phyloP scores from a whole-genome alignment of 2,797 vertebrate genomes.

The Kryptolebias ocellatus region DNA sequence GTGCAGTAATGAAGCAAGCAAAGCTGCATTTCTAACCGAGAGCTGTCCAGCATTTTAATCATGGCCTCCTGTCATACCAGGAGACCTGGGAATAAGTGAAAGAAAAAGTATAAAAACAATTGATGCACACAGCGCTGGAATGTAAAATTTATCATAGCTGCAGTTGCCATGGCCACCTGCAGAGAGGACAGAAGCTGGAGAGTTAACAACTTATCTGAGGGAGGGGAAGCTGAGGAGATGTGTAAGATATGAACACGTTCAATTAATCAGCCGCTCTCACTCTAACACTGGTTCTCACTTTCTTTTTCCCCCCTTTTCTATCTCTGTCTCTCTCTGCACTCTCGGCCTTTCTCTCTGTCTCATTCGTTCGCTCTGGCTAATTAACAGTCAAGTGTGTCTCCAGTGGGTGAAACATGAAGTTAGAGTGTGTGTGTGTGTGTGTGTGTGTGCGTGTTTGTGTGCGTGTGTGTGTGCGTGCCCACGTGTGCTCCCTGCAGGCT shows the following conservation, averaged over 20 bases:
- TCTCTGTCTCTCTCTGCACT: conserved; percentile 38
- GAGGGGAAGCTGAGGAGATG: conserved; percentile 63
- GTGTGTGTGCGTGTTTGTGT: conserved; percentile 35
- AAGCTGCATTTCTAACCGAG: conserved; percentile 46
- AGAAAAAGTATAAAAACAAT: conserved; percentile 56
- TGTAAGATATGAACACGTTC: conserved; percentile 71
- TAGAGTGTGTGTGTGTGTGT: conserved; percentile 28
- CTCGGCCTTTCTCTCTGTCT: conserved; percentile 57
- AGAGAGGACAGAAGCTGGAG: conserved; percentile 68
- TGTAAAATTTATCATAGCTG: conserved; percentile 49
- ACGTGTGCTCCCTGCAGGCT: conserved; percentile 59
- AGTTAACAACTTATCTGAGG: conserved; percentile 75
- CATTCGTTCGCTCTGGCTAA: conserved; percentile 71
- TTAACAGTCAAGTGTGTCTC: conserved; percentile 79
- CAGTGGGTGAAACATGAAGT: conserved; percentile 70
- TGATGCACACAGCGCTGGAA: conserved; percentile 47
- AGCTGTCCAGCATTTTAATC: conserved; percentile 69
- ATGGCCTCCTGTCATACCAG: conserved; percentile 31
- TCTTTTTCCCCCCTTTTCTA: conserved; percentile 17
- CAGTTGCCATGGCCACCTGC: conserved; percentile 75
- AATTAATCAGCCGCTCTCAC: conserved; percentile 77
- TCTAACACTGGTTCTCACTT: conserved; percentile 41
- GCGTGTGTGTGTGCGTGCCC: conserved; percentile 23
- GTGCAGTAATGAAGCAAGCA: conserved; percentile 47
- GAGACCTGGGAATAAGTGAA: conserved; percentile 60